These are phyloP conservation scores for Todiramphus chloris DNA, from an alignment of 2,113 vertebrate species.

Conservation along the genomic window DNA sequence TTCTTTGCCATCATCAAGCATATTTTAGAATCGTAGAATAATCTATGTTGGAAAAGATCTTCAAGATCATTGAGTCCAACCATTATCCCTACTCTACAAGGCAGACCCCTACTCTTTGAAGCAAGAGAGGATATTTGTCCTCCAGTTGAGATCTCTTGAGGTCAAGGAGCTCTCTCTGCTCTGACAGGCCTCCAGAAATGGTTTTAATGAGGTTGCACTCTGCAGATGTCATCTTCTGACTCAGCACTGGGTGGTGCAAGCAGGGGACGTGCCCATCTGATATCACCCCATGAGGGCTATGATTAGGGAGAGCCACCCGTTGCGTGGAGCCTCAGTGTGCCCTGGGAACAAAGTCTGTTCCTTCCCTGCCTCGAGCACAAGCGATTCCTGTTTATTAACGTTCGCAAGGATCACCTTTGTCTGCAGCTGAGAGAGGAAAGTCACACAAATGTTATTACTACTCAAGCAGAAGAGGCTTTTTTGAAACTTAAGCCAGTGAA, in stretches of 20 bases:
- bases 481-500: not conserved
- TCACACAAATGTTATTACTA: not conserved
- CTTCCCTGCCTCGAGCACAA: not conserved
- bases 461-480: rapidly evolving
- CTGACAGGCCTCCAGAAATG: not conserved
- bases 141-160: not conserved
- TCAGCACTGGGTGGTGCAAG: not conserved
- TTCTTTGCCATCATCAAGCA: not conserved
- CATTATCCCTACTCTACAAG: too few species aligned
- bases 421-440: not conserved
- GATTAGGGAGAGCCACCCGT: not conserved
- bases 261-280: not conserved
- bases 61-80: too few species aligned
- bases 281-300: not conserved
- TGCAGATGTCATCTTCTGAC: not conserved
- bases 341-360: conserved; percentile 43
- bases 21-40: not conserved
- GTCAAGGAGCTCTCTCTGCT: not conserved
- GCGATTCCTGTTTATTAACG: not conserved
- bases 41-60: not conserved
- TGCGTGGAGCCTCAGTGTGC: not conserved
- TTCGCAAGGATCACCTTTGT: not conserved
- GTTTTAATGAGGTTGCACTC: not conserved
- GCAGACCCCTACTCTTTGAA: not conserved
- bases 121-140: not conserved